Base-by-base conservation (phyloP, 2,888 invertebrate species). In the Blastobasis adustella region DNA sequence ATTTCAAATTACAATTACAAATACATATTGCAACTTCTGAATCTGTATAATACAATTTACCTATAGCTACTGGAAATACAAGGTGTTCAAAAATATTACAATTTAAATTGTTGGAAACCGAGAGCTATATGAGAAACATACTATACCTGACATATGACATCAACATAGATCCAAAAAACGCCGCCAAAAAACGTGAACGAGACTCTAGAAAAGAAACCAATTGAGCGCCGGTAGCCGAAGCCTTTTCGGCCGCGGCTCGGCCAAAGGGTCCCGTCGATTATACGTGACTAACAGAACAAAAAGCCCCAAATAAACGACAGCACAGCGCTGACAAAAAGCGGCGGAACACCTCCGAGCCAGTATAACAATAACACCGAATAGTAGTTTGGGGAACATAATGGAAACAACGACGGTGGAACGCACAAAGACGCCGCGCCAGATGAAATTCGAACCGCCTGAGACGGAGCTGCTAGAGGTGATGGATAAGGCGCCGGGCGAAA, bases 301-400 rank as follows among this genome's bases (percentile, higher is more conserved):
- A 71, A 72, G 67, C 62, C 63, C 67, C 68, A 74, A 77, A 76
- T 76, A 78, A 75, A 79, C 76, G 69, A 75, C 69, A 65, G 60
- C 59, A 67, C 63, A 66, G 67, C 67, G 66, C 74, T 70, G 74
- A 76, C 75, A 74, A 76, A 76, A 73, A 66, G 61, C 61, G 61
- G 67, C 69, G 73, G 74, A 76, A 77, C 77, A 78, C 76, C 79
- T 79, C 73, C 69, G 71, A 75, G 75, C 77, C 69, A 75, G 75
- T 80, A 81, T 79, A 82, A 83, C 79, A 84, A 83, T 80, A 79
- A 79, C 73, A 74, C 62, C 66, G 77, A 71, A 67, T 69, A 69
- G 59, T 58, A 63, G 68, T 64, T 65, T 60, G 55, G 55, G 46
- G 64, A 61, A 63, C 64, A 70, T 74, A 71, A 72, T 71, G 71